A percentile compares a stretch with the other conserved stretches of the same genome.
These are phyloP conservation scores for Acipenser oxyrinchus DNA, from an alignment of 2,797 vertebrate genomes.

Conservation along the genomic window DNA sequence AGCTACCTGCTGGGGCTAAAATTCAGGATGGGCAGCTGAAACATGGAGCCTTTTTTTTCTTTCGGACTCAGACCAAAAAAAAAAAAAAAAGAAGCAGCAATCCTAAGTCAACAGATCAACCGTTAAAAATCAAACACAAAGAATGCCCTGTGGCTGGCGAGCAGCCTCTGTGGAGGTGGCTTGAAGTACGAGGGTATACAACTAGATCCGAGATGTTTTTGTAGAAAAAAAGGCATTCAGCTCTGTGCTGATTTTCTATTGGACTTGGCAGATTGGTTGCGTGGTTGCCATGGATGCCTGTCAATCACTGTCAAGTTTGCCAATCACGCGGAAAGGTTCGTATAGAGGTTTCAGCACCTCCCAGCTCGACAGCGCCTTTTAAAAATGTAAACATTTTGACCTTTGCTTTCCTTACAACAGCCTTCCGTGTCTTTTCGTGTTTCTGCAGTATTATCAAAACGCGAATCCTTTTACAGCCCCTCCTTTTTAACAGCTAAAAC, in stretches of 20 bases:
- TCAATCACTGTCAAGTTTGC: slow-evolving; percentile 85
- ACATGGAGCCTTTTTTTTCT: slow-evolving; percentile 76
- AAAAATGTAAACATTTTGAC: slow-evolving; percentile 63
- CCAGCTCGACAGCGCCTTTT: slow-evolving; percentile 57
- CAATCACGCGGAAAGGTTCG: slow-evolving; percentile 70
- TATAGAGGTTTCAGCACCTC: slow-evolving; percentile 64
- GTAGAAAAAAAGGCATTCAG: slow-evolving; percentile 60
- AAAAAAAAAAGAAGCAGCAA: slow-evolving; percentile 29
- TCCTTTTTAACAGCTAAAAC: too few species aligned
- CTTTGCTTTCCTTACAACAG: slow-evolving; percentile 48
- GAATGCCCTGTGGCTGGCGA: slow-evolving; percentile 49
- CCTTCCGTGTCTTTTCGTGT: slow-evolving; percentile 25
- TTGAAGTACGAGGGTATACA: slow-evolving; percentile 58
- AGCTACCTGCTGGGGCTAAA: slow-evolving; percentile 98
- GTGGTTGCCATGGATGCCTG: slow-evolving; percentile 81
- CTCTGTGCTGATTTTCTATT: slow-evolving; percentile 72
- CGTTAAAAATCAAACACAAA: slow-evolving; percentile 33
- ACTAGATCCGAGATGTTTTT: slow-evolving; percentile 60
- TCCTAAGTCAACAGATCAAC: slow-evolving; percentile 49
- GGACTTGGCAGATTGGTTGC: slow-evolving; percentile 84
- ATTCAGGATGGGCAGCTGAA: slow-evolving; percentile 96
- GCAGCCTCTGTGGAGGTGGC: slow-evolving; percentile 54
- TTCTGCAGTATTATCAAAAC: too few species aligned
- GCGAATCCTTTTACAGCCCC: too few species aligned
- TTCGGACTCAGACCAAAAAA: slow-evolving; percentile 21